phyloP scores from a whole-genome alignment of 92 coral and sea anemone genomes.

The Bergia puertoricense region DNA sequence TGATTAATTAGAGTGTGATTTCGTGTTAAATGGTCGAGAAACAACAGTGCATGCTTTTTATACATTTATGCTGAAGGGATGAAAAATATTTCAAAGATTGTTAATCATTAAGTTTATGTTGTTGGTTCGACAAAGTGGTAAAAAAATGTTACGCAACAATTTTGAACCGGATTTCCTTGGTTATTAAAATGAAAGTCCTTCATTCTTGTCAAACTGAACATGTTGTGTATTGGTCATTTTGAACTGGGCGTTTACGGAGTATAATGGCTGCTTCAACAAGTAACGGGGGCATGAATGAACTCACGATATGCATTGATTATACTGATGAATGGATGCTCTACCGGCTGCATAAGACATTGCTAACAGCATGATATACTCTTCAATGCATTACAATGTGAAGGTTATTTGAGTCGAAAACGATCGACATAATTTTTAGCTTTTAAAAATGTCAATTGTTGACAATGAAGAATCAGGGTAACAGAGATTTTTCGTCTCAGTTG shows the following conservation, averaged over 20 bases:
- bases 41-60: background rate
- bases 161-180: background rate
- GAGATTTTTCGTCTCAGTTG: too few relatives aligned
- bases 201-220: background rate
- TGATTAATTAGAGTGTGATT: background rate
- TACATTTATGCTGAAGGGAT: background rate
- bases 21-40: background rate
- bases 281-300: background rate
- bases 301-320: background rate
- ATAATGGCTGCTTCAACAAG: background rate
- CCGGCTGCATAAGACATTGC: background rate
- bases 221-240: background rate
- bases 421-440: background rate
- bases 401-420: background rate
- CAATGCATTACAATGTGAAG: background rate
- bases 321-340: background rate
- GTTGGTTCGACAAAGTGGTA: background rate
- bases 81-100: background rate
- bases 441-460: background rate
- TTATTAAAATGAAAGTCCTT: background rate
- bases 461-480: too few relatives aligned
- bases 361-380: background rate
- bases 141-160: too few relatives aligned
- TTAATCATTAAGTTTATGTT: background rate
- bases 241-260: background rate